Percentiles rank a stretch among this genome's conserved stretches.
Evolutionary conservation across 2,113 vertebrate genomes (phyloP).

Genomic region (Suncus etruscus): DNA sequence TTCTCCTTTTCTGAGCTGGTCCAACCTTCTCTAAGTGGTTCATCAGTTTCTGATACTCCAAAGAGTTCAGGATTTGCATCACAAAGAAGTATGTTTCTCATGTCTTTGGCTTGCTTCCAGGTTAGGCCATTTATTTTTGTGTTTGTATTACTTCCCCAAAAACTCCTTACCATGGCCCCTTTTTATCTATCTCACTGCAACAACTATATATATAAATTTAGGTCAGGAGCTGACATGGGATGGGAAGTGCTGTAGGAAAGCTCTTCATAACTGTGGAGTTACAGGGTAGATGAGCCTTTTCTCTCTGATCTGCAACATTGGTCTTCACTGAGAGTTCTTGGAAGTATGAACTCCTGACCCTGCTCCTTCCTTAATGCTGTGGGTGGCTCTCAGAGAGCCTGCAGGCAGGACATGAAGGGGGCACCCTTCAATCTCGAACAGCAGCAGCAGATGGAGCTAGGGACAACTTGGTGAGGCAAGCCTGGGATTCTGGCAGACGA

Average conservation of each 20-base stretch:
- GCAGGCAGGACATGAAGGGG: constrained; percentile 7
- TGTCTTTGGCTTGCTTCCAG: no score
- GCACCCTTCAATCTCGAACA: constrained; percentile 39
- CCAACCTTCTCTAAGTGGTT: no score
- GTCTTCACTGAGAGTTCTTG: constrained; percentile 45
- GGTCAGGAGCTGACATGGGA: not conserved
- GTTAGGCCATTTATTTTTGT: no score
- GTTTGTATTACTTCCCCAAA: no score
- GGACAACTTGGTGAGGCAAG: constrained; percentile 58
- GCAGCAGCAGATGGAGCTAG: constrained; percentile 73
- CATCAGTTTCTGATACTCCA: no score
- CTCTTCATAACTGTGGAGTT: not conserved
- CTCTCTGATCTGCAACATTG: not conserved
- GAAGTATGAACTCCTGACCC: constrained; percentile 73
- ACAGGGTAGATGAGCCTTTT: not conserved
- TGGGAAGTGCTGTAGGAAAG: not conserved
- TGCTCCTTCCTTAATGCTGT: constrained; percentile 57
- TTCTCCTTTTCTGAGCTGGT: not conserved
- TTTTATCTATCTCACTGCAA: no score
- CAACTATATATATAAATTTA: not conserved
- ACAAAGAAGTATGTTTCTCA: no score
- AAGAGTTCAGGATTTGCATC: no score
- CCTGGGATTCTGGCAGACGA: constrained; percentile 72
- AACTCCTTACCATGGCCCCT: no score
- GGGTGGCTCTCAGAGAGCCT: not conserved